Conservation (phyloP, 2,888 invertebrate genomes). For the Zaprionus lineosus region DNA sequence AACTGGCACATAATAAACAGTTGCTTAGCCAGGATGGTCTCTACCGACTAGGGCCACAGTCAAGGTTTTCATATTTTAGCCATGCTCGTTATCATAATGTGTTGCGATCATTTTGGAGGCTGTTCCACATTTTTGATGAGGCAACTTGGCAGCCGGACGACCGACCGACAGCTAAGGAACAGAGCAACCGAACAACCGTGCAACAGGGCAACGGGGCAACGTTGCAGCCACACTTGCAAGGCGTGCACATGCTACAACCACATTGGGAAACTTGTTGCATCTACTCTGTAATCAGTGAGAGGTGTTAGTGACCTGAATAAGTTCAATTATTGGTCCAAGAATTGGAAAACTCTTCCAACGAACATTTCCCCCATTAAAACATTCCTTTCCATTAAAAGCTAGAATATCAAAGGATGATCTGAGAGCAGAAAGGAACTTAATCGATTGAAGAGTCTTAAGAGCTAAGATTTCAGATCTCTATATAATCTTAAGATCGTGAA, state of each 20-base stretch:
- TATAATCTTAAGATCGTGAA: too few species aligned
- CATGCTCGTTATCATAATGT: slow-evolving; percentile 75
- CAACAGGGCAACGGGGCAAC: too few species aligned
- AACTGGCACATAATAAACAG: slow-evolving; percentile 75
- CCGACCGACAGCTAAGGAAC: too few species aligned
- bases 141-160: too few species aligned
- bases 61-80: slow-evolving; percentile 36
- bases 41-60: slow-evolving; percentile 36
- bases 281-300: slow-evolving; percentile 57
- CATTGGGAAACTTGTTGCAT: slow-evolving; percentile 3
- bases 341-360: slow-evolving; percentile 21
- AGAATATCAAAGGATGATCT: too few species aligned
- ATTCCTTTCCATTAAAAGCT: neutral
- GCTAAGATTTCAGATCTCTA: too few species aligned
- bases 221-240: too few species aligned
- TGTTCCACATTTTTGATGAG: slow-evolving; percentile 38
- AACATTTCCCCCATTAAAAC: slow-evolving; percentile 23
- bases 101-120: slow-evolving; percentile 52
- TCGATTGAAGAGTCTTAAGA: too few species aligned
- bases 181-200: too few species aligned
- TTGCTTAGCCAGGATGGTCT: slow-evolving; percentile 62
- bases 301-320: slow-evolving; percentile 67
- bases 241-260: slow-evolving; percentile 11
- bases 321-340: slow-evolving; percentile 31
- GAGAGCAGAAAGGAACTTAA: too few species aligned